Conservation (phyloP, 2,888 invertebrate genomes). For the Seladonia tumulorum region DNA sequence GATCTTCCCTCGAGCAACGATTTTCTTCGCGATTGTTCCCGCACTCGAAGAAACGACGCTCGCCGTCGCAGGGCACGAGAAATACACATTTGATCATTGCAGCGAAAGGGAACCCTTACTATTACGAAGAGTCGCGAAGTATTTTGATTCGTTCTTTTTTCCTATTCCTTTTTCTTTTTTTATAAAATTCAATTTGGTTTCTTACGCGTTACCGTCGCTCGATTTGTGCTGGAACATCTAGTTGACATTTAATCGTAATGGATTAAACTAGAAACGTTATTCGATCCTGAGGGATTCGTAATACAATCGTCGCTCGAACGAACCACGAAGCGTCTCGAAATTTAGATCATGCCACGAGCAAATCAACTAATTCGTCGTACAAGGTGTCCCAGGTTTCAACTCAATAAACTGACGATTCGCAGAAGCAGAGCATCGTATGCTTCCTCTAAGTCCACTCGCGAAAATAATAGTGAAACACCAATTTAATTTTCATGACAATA, state of each 20-base stretch:
- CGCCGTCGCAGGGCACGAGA: not conserved
- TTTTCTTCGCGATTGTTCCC: conserved; percentile 18
- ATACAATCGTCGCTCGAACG: not conserved
- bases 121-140: conserved; percentile 20
- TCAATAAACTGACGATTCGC: not conserved
- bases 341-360: not conserved
- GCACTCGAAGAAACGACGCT: not conserved
- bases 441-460: not conserved
- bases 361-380: not conserved
- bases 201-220: conserved; percentile 3
- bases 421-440: not conserved
- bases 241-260: not conserved
- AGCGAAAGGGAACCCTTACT: conserved; percentile 11
- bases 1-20: not conserved
- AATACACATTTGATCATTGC: not conserved
- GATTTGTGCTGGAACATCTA: conserved; percentile 7
- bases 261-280: not conserved
- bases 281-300: conserved; percentile 14
- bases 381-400: not conserved
- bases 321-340: not conserved
- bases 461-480: not conserved
- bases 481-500: not conserved
- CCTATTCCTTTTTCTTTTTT: not conserved
- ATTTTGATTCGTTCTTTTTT: conserved; percentile 1
- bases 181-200: conserved; percentile 17